Conservation (phyloP, 2,888 invertebrate genomes). For the Pseudanteris insignis region DNA sequence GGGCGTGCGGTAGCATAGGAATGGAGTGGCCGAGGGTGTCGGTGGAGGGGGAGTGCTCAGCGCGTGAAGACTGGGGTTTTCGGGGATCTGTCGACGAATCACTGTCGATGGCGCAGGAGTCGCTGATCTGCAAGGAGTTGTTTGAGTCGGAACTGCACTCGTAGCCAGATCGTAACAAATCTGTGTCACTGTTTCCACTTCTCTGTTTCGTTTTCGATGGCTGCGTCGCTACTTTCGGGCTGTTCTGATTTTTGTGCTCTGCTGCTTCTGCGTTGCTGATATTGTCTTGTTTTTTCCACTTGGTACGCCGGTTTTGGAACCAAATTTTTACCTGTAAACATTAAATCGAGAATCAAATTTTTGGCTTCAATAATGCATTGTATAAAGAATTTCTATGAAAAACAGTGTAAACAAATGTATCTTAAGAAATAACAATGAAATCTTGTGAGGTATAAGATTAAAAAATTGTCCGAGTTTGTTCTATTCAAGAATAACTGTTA, state of each 20-base stretch:
- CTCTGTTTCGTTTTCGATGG: constrained; percentile 41
- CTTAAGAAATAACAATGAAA: no score
- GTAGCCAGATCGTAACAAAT: constrained; percentile 38
- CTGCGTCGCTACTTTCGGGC: constrained; percentile 47
- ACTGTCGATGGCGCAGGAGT: constrained; percentile 51
- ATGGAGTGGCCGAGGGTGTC: no score
- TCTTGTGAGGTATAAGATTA: no score
- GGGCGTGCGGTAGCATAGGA: no score
- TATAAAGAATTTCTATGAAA: no score
- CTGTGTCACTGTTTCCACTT: constrained; percentile 34
- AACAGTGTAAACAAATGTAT: no score
- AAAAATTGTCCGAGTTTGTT: no score
- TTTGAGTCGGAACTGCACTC: constrained; percentile 54
- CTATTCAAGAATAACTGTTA: no score
- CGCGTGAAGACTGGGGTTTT: constrained; percentile 32
- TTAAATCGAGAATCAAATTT: no score
- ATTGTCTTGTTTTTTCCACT: constrained; percentile 93
- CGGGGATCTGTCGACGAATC: constrained; percentile 42
- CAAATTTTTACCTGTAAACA: constrained; percentile 84
- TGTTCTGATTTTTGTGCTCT: constrained; percentile 75
- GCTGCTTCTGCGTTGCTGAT: constrained; percentile 88
- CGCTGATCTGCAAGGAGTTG: constrained; percentile 51
- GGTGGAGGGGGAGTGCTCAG: constrained; percentile 9
- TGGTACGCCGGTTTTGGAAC: constrained; percentile 87
- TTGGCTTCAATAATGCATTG: no score